Evolutionary conservation across 92 coral and sea anemone genomes (phyloP), one percentile per base, ranked within the genome.

Genomic region (Plumapathes pennacea): DNA sequence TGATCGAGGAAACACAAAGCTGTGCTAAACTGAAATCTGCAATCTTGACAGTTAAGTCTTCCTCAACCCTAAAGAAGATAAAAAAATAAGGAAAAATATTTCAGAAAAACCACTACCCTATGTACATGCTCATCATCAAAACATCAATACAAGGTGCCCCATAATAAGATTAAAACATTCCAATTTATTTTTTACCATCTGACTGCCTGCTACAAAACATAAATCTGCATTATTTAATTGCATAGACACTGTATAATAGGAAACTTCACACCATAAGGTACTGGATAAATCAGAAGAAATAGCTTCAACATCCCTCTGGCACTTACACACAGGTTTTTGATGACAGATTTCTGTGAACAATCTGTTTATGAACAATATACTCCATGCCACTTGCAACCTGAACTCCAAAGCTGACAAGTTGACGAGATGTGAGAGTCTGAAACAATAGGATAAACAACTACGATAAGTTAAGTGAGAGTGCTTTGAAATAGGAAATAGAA

Each of bases 321-420:
- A 82, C 95, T 82, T 64, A 86, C 95, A 86, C 48, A 79, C 95
- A 86, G 60, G 67, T 69, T 44, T 50, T 60, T 28, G 95, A 65
- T 25, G 76, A 62, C 12, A 86, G 74, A 31, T 59, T 60, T 49
- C 72, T 51, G 51, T 66, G 85, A 12, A 84, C 82, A 48, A 70
- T 39, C 44, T 72, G 56, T 34, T 77, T 73, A 32, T 36, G 63
- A 20, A 67, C 37, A n/a, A 86, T 60, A 48, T 76, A 86, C 14
- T 86, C 82, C 88, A 86, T 76, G 43, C 74, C 89, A 24, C 45
- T 55, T 39, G 89, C 74, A 22, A 86, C 71, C 53, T 75, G 71
- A 53, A 53, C 36, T 34, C 71, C 84, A 52, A 86, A 63, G 46
- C 65, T 27, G 11, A 86, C 32, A n/a, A 81, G 57, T 20, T 72